Conservation (phyloP, 2,888 invertebrate genomes). For the Sphinx pinastri region DNA sequence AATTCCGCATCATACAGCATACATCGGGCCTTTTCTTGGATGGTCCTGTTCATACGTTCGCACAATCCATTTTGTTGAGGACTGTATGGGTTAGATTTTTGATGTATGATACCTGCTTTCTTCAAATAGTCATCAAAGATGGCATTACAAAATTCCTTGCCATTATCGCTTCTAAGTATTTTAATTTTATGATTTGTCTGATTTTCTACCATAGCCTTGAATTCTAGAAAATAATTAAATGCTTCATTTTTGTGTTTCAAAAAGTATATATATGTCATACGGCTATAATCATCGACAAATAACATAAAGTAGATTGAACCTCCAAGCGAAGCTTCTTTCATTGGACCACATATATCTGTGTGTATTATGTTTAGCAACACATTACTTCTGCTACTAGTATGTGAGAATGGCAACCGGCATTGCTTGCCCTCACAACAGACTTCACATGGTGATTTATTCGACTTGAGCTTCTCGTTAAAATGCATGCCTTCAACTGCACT, state of each 20-base stretch:
- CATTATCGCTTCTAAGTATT: slow-evolving; percentile 14
- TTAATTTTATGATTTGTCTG: neutral
- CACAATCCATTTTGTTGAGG: slow-evolving; percentile 33
- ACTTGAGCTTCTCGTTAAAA: neutral
- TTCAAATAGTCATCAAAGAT: slow-evolving; percentile 28
- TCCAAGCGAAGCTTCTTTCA: slow-evolving; percentile 19
- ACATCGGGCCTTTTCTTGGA: slow-evolving; percentile 32
- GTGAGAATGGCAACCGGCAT: neutral
- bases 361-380: neutral
- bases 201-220: neutral
- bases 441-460: neutral
- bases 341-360: slow-evolving; percentile 19
- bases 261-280: neutral
- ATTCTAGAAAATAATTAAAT: neutral
- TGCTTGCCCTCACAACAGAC: slow-evolving; percentile 21
- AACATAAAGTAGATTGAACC: neutral
- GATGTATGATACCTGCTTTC: slow-evolving; percentile 19
- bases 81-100: slow-evolving; percentile 17
- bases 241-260: neutral
- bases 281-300: neutral
- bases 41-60: slow-evolving; percentile 29
- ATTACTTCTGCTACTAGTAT: neutral
- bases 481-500: slow-evolving; percentile 6
- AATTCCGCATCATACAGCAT: slow-evolving; percentile 29
- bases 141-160: slow-evolving; percentile 25